Base-by-base conservation (phyloP, 1,140 invertebrate genomes). In the Lucilia cuprina region DNA sequence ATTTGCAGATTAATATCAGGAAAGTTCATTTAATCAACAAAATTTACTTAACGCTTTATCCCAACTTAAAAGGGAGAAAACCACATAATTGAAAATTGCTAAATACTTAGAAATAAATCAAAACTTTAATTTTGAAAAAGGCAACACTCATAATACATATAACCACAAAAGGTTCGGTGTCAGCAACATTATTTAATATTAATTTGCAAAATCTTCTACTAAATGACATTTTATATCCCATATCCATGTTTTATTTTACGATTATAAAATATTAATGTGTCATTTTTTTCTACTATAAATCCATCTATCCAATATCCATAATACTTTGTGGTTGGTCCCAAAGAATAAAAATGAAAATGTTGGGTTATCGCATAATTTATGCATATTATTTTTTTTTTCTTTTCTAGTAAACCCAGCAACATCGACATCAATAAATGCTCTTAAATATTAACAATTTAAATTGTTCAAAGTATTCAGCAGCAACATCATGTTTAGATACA, bases 361-460 rank as follows among this genome's bases (percentile, higher is more conserved):
- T 60, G 55, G 55, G 55, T 60, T 60, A 60, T n/a, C 55, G 55
- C 55, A 60, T 60, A 60, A 60, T 60, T 60, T 60, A 60, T 60
- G 55, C 55, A 60, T 60, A 60, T 60, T 60, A 3, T 30, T 30
- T 30, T 30, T 60, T 60, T 60, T n/a, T 30, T 30, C 3, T 30
- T 60, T 60, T n/a, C 2, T 17, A 41, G 41, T 41, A 41, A n/a
- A n/a, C 14, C n/a, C 5, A 60, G 55, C 14, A 60, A 60, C n/a
- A n/a, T 7, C 55, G 4, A 17, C 55, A n/a, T n/a, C 55, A 60
- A 60, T 60, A 60, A 60, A 60, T 60, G 55, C n/a, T 60, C n/a
- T 60, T n/a, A 60, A 60, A 60, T 60, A 60, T 60, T 60, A 60
- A 60, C 55, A 60, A 60, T 60, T 60, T 60, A 17, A 60, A 60